Evolutionary conservation across 2,888 invertebrate genomes (phyloP), one percentile per base, ranked within the genome.

Genomic region (Leptogaster cylindrica): DNA sequence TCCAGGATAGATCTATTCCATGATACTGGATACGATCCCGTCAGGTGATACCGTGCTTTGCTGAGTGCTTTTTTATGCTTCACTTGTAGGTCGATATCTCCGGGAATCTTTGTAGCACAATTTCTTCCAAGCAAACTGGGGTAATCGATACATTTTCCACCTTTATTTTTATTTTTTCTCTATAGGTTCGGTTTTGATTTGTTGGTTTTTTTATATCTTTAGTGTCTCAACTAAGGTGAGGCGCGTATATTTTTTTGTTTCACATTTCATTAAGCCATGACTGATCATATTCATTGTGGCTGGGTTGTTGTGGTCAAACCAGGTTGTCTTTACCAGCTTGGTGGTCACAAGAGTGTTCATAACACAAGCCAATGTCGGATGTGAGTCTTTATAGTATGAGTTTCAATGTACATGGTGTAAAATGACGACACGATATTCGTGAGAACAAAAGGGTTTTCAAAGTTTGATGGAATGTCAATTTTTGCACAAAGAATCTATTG

Each of bases 21-120:
- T 55, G 55, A 55, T 55, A 55, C 31, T 31, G 41, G 41, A 66
- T 41, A 8, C 36, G 61, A 67, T 67, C 61, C 39, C 63, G 67
- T 61, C 67, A 61, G 50, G 39, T 28, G 61, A 67, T 67, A 67
- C 55, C 33, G 10, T 18, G 4, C 41, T n/a, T 3, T 7, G 14
- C 8, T 50, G 67, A 67, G 67, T 67, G 61, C 25, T 48, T 67
- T 63, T 63, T 67, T 50, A 50, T 67, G 67, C 50, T 51, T 14
- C 12, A 14, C 36, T 31, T 44, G 16, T 25, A 18, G 55, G 55
- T 50, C 61, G 52, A 27, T 52, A 44, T 46, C 41, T 41, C 33
- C 50, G 28, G 44, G 44, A 52, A 44, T 41, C 52, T 66, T 41
- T 14, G 28, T 39, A 66, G 44, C 52, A 52, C 39, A 44, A 55